Conservation (phyloP, 2,888 invertebrate genomes). For the Caenorhabditis drosophilae region DNA sequence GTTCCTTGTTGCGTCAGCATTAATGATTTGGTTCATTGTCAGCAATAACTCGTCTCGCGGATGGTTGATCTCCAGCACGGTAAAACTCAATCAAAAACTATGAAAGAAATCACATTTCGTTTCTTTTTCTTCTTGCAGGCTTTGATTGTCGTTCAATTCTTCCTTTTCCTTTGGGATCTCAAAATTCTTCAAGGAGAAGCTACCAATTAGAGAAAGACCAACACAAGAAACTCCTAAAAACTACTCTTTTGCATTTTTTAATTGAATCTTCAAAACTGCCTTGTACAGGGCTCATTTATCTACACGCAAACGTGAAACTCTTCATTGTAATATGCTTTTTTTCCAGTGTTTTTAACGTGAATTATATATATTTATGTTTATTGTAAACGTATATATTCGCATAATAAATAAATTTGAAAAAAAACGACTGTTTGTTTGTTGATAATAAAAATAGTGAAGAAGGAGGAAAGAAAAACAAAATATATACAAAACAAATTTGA, state of each 20-base stretch:
- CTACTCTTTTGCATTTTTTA: not conserved
- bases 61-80: constrained; percentile 46
- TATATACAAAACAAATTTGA: no score
- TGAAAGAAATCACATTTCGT: not conserved
- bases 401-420: no score
- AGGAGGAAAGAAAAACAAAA: no score
- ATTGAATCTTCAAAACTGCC: no score
- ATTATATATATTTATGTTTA: not conserved
- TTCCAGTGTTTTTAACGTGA: not conserved
- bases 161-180: constrained; percentile 65
- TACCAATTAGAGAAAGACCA: constrained; percentile 50
- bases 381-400: no score
- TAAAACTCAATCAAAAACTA: constrained; percentile 5
- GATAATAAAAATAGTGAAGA: no score
- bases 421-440: no score
- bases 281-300: no score
- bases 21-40: constrained; percentile 57
- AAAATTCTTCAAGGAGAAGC: constrained; percentile 66
- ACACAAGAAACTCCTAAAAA: not conserved
- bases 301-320: no score
- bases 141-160: constrained; percentile 57
- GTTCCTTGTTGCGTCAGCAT: constrained; percentile 53
- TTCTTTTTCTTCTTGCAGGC: constrained; percentile 14
- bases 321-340: no score
- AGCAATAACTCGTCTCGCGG: constrained; percentile 47